Conservation (phyloP, 2,888 invertebrate species). For the Cheilosia pagana region DNA sequence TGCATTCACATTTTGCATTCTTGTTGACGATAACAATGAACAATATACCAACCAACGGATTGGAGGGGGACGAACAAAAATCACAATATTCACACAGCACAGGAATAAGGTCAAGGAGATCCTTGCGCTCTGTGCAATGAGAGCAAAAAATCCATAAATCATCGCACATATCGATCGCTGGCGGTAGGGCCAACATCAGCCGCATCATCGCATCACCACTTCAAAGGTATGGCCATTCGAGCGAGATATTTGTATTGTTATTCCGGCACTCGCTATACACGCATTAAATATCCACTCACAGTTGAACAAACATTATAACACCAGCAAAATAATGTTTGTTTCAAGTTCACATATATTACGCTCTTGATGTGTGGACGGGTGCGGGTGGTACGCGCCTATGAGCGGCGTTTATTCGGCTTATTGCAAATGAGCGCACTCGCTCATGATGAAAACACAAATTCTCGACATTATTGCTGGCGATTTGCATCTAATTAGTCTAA, state of each 20-base stretch:
- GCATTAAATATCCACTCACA: constrained; percentile 18
- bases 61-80: constrained; percentile 4
- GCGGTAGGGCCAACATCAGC: background rate
- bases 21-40: constrained; percentile 30
- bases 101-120: constrained; percentile 53
- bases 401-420: constrained; percentile 7
- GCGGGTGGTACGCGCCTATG: background rate
- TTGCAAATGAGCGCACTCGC: constrained; percentile 12
- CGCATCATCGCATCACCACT: constrained; percentile 23
- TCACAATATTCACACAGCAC: constrained; percentile 21
- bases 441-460: constrained; percentile 32
- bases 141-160: constrained; percentile 38
- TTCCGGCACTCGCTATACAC: background rate
- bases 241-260: constrained; percentile 30
- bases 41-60: background rate
- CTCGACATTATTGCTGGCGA: constrained; percentile 44
- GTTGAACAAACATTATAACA: constrained; percentile 21
- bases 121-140: constrained; percentile 18
- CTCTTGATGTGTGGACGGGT: background rate
- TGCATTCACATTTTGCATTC: background rate
- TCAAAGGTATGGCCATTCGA: constrained; percentile 29
- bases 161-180: constrained; percentile 40
- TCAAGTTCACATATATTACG: constrained; percentile 30
- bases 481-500: constrained; percentile 72
- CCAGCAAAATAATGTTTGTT: constrained; percentile 16